phyloP scores from a whole-genome alignment of 2,797 vertebrate species.

The Epinephelus awoara region DNA sequence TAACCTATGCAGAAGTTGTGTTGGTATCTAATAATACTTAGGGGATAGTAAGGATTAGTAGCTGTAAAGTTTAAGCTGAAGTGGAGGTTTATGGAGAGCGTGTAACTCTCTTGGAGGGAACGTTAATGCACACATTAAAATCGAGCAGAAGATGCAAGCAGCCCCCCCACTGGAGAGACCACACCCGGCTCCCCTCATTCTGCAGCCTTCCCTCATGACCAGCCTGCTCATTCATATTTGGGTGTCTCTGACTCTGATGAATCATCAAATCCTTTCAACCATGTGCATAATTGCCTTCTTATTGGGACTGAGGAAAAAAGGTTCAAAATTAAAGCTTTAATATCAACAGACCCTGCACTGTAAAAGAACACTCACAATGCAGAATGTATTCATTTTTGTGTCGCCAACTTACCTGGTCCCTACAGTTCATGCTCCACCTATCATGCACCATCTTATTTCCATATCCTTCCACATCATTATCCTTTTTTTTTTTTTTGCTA shows the following conservation, averaged over 20 bases:
- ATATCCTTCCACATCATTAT: background rate
- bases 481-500: no score
- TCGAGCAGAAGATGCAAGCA: conserved; percentile 21
- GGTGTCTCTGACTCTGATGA: conserved; percentile 42
- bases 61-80: conserved; percentile 23
- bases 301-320: conserved; percentile 8
- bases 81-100: conserved; percentile 1
- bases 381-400: background rate
- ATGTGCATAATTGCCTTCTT: conserved; percentile 24
- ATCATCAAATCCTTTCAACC: conserved; percentile 41
- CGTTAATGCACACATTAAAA: conserved; percentile 23
- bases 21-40: background rate
- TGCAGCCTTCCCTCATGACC: conserved; percentile 23
- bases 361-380: background rate
- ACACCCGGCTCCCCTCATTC: conserved; percentile 15
- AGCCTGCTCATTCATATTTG: conserved; percentile 40
- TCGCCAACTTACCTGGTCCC: background rate
- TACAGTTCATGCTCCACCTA: background rate
- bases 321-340: conserved; percentile 23
- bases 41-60: conserved; percentile 5
- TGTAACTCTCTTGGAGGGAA: conserved; percentile 11
- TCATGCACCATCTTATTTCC: background rate
- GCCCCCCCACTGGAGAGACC: conserved; percentile 23
- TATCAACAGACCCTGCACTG: conserved; percentile 2
- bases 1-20: conserved; percentile 1